Evolutionary conservation across 1,140 invertebrate genomes (phyloP), one percentile per base, ranked within the genome.

Genomic region (Caenorhabditis remanei): DNA sequence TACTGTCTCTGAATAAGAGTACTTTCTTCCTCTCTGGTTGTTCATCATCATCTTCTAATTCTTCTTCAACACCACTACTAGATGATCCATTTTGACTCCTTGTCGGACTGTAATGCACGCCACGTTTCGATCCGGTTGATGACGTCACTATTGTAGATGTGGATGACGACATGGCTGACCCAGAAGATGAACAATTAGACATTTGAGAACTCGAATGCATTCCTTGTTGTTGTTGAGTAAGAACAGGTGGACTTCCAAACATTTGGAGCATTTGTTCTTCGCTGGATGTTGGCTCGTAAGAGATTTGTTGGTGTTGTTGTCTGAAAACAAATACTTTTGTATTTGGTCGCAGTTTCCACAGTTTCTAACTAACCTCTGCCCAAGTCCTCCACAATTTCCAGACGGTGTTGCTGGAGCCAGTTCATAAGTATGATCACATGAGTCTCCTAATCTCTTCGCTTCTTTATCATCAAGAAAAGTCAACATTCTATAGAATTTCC

Each of bases 401-500:
- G 32, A 32, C 32, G 32, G 0, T n/a, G n/a, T 61, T 32, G 41
- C 40, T n/a, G 71, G 46, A 0, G 5, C 71, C 43, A 79, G 9
- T 8, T 79, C 71, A 79, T 79, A 79, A 1, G 71, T 53, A 13
- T 50, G 43, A 40, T 79, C 71, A 79, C 71, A 79, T 5, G 71
- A 11, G 46, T 79, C 71, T 19, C 67, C 67, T 0, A 79, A 46
- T 24, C 71, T 6, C 24, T 87, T 83, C 55, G 48, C 71, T 56
- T 87, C 71, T 7, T 53, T 83, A 19, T 84, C 82, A 63, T 85
- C 84, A 13, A 88, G n/a, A 46, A 88, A 88, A 13, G 83, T 79
- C 8, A 88, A 75, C 71, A 82, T 55, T 13, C 65, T 16, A n/a
- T 88, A 88, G 67, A 88, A 88, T 55, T 88, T 88, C 87, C 87